Evolutionary conservation across 2,797 vertebrate species (phyloP).

Genomic region (Balearica regulorum): DNA sequence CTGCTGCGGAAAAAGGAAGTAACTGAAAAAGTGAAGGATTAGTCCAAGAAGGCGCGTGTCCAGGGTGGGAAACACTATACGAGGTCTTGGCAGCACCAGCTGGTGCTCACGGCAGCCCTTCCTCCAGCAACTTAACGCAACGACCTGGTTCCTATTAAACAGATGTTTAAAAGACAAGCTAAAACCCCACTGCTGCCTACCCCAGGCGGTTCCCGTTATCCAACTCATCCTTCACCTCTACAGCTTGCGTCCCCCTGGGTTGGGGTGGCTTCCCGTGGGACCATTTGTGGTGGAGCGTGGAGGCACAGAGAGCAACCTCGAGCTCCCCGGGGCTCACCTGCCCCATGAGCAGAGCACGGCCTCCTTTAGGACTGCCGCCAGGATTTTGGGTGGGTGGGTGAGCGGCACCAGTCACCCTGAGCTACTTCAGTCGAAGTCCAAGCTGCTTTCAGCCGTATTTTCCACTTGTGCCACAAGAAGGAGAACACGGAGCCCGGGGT

Average conservation of each 20-base stretch:
- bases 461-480: background rate
- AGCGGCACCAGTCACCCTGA: background rate
- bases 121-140: rapidly evolving
- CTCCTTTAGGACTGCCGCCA: background rate
- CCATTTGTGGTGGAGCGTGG: background rate
- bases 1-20: background rate
- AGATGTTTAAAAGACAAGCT: background rate
- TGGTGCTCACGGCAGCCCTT: rapidly evolving
- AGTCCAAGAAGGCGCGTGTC: background rate
- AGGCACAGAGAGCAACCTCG: background rate
- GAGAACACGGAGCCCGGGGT: rapidly evolving
- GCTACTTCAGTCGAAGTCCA: background rate
- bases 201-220: background rate
- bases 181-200: background rate
- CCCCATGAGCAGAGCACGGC: background rate
- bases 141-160: background rate
- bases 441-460: background rate
- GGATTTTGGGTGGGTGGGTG: background rate
- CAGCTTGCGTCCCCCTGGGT: background rate
- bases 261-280: background rate
- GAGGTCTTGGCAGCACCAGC: background rate
- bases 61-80: background rate
- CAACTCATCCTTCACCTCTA: background rate
- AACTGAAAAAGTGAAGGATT: background rate
- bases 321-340: background rate